A percentile compares a stretch with the other conserved stretches of the same genome.
Conservation (phyloP, 2,888 invertebrate species). For the Rhingia rostrata region DNA sequence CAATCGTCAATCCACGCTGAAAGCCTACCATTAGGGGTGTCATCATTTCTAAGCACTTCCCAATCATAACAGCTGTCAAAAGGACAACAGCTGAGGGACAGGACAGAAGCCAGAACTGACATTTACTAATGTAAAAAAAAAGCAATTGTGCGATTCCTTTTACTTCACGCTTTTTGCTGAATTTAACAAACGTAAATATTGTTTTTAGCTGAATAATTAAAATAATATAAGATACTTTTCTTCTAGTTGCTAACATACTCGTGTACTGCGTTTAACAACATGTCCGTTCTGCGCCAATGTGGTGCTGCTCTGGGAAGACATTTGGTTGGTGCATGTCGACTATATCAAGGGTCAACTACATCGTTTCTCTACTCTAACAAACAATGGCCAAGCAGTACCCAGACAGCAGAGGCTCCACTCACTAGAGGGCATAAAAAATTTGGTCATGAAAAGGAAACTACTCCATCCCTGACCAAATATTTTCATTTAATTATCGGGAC, state of each 20-base stretch:
- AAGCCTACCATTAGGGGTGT: background rate
- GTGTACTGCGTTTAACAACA: constrained; percentile 24
- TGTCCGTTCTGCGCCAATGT: constrained; percentile 77
- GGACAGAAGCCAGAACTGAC: constrained; percentile 19
- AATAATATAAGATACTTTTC: no score
- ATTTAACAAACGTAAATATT: constrained; percentile 17
- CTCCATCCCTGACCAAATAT: constrained; percentile 82
- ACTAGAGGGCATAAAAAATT: constrained; percentile 84
- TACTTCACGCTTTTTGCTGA: background rate
- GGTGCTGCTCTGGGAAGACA: constrained; percentile 73
- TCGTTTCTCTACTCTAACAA: constrained; percentile 6
- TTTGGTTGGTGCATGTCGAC: constrained; percentile 44
- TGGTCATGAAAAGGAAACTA: constrained; percentile 84
- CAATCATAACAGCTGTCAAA: background rate
- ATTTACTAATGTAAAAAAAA: background rate
- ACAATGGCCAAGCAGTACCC: constrained; percentile 2
- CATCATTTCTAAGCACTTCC: background rate
- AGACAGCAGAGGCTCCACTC: constrained; percentile 34
- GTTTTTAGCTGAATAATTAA: background rate
- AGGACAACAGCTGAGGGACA: constrained; percentile 30
- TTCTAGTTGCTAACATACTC: background rate
- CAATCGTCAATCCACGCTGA: no score
- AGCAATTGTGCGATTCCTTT: background rate
- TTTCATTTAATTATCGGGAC: constrained; percentile 82
- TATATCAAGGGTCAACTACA: constrained; percentile 16